Percentiles rank a stretch among this genome's conserved stretches.
Conservation (phyloP, 2,888 invertebrate species). For the Troides helena region DNA sequence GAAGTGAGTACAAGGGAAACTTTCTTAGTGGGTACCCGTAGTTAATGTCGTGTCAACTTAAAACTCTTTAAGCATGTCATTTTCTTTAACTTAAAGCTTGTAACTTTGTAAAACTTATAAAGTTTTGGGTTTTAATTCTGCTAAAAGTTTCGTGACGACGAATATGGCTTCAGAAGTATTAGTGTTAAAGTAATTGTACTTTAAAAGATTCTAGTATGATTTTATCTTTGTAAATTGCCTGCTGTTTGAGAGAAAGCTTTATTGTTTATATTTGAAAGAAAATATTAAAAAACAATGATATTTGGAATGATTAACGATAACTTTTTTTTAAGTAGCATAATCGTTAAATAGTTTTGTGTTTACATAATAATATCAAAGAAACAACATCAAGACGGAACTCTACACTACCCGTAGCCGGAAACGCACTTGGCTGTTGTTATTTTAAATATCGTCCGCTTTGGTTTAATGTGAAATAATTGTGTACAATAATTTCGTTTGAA, state of each 20-base stretch:
- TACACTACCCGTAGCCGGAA: too few relatives aligned
- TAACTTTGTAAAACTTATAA: conserved; percentile 12
- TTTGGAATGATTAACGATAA: too few relatives aligned
- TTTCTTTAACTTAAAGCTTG: conserved; percentile 16
- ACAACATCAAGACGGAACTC: too few relatives aligned
- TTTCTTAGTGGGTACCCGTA: conserved; percentile 5
- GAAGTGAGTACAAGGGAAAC: conserved; percentile 3
- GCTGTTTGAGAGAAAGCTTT: background rate
- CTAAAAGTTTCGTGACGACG: background rate
- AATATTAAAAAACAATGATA: background rate
- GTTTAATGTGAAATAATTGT: background rate
- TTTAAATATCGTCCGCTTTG: too few relatives aligned
- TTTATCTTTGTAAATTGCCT: background rate
- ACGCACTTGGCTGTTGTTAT: too few relatives aligned
- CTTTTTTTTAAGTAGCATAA: too few relatives aligned
- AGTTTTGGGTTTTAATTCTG: background rate
- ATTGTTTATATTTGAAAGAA: background rate
- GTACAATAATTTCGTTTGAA: background rate
- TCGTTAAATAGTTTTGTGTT: too few relatives aligned
- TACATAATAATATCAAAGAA: too few relatives aligned
- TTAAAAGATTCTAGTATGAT: background rate
- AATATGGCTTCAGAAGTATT: background rate
- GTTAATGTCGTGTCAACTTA: conserved; percentile 24
- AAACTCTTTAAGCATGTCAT: conserved; percentile 23
- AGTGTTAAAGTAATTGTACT: background rate